Percentiles rank a stretch among this genome's conserved stretches.
Evolutionary conservation across 1,140 invertebrate genomes (phyloP).

Genomic region (Papilio dardanus): DNA sequence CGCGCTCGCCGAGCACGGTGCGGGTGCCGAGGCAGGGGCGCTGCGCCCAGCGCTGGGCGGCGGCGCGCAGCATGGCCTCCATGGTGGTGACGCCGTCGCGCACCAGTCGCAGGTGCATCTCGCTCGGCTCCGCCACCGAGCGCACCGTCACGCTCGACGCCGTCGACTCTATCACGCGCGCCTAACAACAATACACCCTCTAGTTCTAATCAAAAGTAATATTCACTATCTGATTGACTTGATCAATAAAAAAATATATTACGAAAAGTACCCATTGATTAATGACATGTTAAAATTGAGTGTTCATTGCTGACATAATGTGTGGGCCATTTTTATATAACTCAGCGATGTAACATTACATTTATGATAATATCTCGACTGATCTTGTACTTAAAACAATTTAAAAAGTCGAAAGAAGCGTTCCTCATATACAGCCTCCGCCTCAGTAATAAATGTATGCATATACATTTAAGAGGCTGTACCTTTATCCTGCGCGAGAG

Average conservation of each 20-base stretch:
- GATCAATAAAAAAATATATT: too few relatives aligned
- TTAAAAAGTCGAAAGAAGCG: too few relatives aligned
- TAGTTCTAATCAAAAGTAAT: too few relatives aligned
- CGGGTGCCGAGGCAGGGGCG: conserved; percentile 94
- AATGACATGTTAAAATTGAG: background rate
- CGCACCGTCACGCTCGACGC: conserved; percentile 86
- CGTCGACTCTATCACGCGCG: conserved; percentile 66
- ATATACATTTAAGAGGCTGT: too few relatives aligned
- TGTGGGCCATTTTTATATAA: background rate
- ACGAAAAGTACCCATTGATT: too few relatives aligned
- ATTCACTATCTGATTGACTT: too few relatives aligned
- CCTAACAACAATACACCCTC: conserved; percentile 63
- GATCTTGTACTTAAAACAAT: too few relatives aligned
- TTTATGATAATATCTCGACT: background rate
- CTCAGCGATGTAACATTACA: background rate
- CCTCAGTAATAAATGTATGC: too few relatives aligned
- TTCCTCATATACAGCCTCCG: too few relatives aligned
- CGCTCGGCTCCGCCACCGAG: conserved; percentile 86
- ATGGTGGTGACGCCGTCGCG: conserved; percentile 92
- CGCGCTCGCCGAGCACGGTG: conserved; percentile 95
- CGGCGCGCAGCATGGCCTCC: conserved; percentile 92
- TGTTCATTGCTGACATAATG: background rate
- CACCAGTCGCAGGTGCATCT: conserved; percentile 87
- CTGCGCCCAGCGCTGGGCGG: conserved; percentile 87
- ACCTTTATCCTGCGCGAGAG: conserved; percentile 90